Evolutionary conservation across 1,140 invertebrate species (phyloP).

Genomic region (Chelonus insularis): DNA sequence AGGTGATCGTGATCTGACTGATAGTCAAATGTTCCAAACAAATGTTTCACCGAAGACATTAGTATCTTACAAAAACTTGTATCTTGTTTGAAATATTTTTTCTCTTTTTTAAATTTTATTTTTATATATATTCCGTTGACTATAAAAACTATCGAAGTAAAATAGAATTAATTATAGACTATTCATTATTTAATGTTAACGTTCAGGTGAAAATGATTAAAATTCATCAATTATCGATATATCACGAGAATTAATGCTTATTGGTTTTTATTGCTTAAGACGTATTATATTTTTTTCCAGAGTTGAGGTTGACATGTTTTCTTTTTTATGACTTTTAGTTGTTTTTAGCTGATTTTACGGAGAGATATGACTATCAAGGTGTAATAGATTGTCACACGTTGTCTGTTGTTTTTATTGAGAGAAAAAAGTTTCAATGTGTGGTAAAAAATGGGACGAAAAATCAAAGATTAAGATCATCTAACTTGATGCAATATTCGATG

Average conservation of each 20-base stretch:
- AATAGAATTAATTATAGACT: too few relatives aligned
- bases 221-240: constrained; percentile 43
- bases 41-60: constrained; percentile 27
- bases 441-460: too few relatives aligned
- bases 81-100: neutral
- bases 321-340: constrained; percentile 33
- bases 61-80: constrained; percentile 16
- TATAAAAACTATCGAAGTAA: too few relatives aligned
- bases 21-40: constrained; percentile 43
- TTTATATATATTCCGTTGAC: too few relatives aligned
- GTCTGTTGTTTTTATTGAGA: too few relatives aligned
- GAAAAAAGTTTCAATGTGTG: too few relatives aligned
- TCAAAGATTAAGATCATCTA: too few relatives aligned
- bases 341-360: constrained; percentile 46
- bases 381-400: constrained; percentile 48
- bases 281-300: too few relatives aligned
- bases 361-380: constrained; percentile 45
- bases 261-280: constrained; percentile 9
- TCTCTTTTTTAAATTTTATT: too few relatives aligned
- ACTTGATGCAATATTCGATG: too few relatives aligned
- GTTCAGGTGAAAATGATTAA: constrained; percentile 16
- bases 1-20: constrained; percentile 40
- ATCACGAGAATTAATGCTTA: constrained; percentile 16
- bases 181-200: too few relatives aligned
- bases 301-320: constrained; percentile 32